phyloP scores from a whole-genome alignment of 2,113 vertebrate species.

The Ptilonorhynchus violaceus region DNA sequence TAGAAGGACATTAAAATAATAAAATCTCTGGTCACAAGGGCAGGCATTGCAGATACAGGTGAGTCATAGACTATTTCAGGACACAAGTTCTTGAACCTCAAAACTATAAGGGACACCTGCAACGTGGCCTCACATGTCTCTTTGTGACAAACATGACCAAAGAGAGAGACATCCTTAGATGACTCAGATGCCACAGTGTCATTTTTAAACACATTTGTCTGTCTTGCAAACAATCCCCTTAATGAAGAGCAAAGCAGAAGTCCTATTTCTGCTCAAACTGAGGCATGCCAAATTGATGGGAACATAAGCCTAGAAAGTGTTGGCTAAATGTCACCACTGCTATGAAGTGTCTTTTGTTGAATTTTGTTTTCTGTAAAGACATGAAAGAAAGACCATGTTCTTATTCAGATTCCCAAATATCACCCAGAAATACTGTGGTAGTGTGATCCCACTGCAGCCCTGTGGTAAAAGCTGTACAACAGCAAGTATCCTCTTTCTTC shows the following conservation, averaged over 20 bases:
- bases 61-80: neutral
- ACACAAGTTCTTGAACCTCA: neutral
- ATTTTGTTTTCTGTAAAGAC: neutral
- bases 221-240: neutral
- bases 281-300: neutral
- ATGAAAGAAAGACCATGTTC: neutral
- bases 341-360: neutral
- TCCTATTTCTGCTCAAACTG: neutral
- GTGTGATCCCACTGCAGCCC: neutral
- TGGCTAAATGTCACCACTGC: neutral
- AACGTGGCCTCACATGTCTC: neutral
- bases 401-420: neutral
- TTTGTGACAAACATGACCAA: neutral
- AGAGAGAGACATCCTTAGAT: neutral
- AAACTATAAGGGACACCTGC: neutral
- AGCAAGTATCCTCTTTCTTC: neutral
- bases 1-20: slow-evolving; percentile 14
- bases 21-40: neutral
- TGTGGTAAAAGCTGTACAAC: neutral
- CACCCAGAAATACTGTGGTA: neutral
- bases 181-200: neutral
- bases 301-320: neutral
- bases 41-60: neutral
- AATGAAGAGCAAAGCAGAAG: neutral
- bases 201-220: neutral